These are phyloP conservation scores for Aphrocallistes beatrix DNA, from an alignment of 37 sponge, comb jelly and placozoan genomes.

Conservation along the genomic window DNA sequence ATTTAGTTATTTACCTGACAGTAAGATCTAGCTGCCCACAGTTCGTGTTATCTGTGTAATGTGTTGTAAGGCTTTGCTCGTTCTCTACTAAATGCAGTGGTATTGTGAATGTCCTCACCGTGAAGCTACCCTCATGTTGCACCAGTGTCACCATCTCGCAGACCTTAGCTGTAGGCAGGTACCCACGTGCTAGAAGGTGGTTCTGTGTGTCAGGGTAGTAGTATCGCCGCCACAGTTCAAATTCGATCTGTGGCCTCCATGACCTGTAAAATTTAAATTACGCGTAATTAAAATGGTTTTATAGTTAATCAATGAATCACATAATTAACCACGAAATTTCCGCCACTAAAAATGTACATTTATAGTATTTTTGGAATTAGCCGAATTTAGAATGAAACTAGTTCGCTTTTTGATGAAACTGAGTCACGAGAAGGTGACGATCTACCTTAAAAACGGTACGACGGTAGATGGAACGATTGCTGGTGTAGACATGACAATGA, in stretches of 20 bases:
- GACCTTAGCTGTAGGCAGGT: slow-evolving; percentile 12
- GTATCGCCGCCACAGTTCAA: slow-evolving; percentile 5
- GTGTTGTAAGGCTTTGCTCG: not conserved
- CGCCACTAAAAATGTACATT: too few relatives aligned
- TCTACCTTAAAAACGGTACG: slow-evolving; percentile 97
- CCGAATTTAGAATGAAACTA: not conserved
- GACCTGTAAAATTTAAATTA: not conserved
- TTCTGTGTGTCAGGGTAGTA: not conserved
- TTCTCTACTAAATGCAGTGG: not conserved
- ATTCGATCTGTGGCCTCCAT: slow-evolving; percentile 1
- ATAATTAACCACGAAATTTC: too few relatives aligned
- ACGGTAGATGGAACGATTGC: slow-evolving; percentile 85
- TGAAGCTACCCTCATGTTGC: slow-evolving; percentile 4
- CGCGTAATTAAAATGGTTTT: too few relatives aligned
- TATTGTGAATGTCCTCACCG: not conserved
- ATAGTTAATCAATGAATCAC: too few relatives aligned
- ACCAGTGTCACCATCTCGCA: slow-evolving; percentile 1
- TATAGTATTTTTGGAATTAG: too few relatives aligned
- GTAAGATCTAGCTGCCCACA: slow-evolving; percentile 14
- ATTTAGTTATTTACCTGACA: not conserved
- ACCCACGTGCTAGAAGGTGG: not conserved
- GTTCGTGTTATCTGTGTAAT: not conserved
- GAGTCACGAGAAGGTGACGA: slow-evolving; percentile 92
- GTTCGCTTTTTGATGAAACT: slow-evolving; percentile 94
- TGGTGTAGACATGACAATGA: slow-evolving; percentile 99